phyloP scores from a whole-genome alignment of 2,888 invertebrate species.

The Philhelius pedissequus region DNA sequence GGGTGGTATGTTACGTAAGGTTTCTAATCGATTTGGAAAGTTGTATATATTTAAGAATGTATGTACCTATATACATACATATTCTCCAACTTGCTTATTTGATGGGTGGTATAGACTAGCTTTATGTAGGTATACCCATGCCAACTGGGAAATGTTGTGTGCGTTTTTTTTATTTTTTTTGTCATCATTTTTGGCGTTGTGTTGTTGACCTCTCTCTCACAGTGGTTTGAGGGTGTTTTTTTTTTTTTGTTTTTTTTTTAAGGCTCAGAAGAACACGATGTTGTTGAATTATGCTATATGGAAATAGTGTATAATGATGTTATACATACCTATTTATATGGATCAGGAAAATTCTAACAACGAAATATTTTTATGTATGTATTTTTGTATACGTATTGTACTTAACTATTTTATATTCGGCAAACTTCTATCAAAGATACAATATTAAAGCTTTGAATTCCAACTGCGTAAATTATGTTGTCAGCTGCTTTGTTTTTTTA shows the following conservation, averaged over 20 bases:
- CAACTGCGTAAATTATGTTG: too few species aligned
- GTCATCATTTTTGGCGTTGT: neutral
- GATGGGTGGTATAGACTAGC: neutral
- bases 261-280: neutral
- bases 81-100: neutral
- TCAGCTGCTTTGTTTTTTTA: too few species aligned
- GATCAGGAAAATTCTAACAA: too few species aligned
- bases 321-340: too few species aligned
- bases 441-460: too few species aligned
- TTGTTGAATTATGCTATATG: neutral
- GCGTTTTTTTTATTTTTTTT: neutral
- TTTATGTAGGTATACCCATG: neutral
- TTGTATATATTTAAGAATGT: neutral
- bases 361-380: neutral
- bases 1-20: constrained; percentile 11
- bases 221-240: neutral
- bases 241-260: neutral
- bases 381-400: too few species aligned
- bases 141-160: neutral
- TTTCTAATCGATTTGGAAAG: constrained; percentile 14
- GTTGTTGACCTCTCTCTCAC: neutral
- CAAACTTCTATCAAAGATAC: too few species aligned
- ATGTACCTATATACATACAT: neutral
- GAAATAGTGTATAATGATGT: too few species aligned
- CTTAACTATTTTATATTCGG: too few species aligned